A percentile compares a stretch with the other conserved stretches of the same genome.
phyloP scores from a whole-genome alignment of 2,113 vertebrate species.

The Melanocharis versteri region DNA sequence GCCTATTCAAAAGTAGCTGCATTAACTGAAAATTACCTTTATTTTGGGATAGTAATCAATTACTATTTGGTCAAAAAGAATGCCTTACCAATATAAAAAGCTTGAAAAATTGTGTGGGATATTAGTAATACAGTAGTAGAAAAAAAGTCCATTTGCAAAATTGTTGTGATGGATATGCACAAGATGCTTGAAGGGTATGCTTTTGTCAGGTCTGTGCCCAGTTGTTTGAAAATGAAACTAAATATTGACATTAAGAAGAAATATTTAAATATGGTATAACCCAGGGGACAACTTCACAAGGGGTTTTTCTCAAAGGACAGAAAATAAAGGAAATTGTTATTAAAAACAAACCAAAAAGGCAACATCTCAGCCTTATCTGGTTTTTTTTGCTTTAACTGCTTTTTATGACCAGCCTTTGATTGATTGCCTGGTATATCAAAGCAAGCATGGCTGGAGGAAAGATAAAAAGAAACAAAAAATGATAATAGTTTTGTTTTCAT shows the following conservation, averaged over 20 bases:
- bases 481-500: not conserved
- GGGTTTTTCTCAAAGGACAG: not conserved
- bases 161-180: not conserved
- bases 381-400: not conserved
- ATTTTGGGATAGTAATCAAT: not conserved
- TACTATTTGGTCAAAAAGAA: not conserved
- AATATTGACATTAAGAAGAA: constrained; percentile 3
- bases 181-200: not conserved
- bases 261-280: not conserved
- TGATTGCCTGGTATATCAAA: constrained; percentile 8
- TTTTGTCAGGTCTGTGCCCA: not conserved
- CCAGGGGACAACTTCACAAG: not conserved
- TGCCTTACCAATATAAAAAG: not conserved
- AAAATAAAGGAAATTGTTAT: not conserved
- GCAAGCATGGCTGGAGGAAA: not conserved
- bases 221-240: not conserved
- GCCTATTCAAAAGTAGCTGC: not conserved
- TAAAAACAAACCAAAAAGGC: not conserved
- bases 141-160: not conserved
- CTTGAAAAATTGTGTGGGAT: not conserved
- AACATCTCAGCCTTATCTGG: not conserved
- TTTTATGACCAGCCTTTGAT: not conserved
- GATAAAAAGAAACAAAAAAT: not conserved
- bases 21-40: not conserved
- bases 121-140: not conserved